Conservation (phyloP, 1,140 invertebrate species). For the Myzus persicae region DNA sequence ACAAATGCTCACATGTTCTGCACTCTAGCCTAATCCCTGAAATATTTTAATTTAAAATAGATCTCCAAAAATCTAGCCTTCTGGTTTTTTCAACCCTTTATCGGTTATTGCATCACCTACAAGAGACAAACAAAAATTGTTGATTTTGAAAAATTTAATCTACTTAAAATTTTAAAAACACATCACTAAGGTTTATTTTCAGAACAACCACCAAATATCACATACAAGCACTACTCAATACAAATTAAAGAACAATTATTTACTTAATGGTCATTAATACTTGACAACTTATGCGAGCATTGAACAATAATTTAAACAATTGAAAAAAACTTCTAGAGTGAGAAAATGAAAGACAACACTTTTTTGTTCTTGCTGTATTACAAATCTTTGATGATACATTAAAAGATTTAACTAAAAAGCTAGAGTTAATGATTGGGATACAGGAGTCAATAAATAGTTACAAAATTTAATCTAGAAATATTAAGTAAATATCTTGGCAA, state of each 20-base stretch:
- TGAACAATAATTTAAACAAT: conserved; percentile 14
- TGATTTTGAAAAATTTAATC: conserved; percentile 48
- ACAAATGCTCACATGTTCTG: conserved; percentile 59
- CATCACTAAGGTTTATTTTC: conserved; percentile 36
- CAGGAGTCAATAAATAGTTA: neutral
- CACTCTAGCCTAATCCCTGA: conserved; percentile 58
- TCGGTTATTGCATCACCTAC: conserved; percentile 58
- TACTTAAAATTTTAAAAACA: conserved; percentile 48
- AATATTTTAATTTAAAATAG: conserved; percentile 54
- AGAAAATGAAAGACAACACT: neutral
- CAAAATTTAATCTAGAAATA: neutral
- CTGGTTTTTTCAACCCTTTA: conserved; percentile 58
- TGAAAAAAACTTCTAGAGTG: neutral
- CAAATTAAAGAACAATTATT: conserved; percentile 31
- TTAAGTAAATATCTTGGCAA: neutral
- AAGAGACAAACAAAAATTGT: conserved; percentile 58
- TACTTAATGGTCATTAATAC: conserved; percentile 2
- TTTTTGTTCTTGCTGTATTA: neutral
- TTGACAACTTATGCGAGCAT: conserved; percentile 31
- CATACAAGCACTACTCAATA: conserved; percentile 38
- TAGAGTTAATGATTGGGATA: neutral
- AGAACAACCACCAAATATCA: conserved; percentile 29
- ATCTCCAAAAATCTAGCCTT: conserved; percentile 57
- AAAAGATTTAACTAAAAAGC: neutral
- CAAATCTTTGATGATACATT: neutral